Conservation (phyloP, 2,797 vertebrate species). For the Pteropus rufus region DNA sequence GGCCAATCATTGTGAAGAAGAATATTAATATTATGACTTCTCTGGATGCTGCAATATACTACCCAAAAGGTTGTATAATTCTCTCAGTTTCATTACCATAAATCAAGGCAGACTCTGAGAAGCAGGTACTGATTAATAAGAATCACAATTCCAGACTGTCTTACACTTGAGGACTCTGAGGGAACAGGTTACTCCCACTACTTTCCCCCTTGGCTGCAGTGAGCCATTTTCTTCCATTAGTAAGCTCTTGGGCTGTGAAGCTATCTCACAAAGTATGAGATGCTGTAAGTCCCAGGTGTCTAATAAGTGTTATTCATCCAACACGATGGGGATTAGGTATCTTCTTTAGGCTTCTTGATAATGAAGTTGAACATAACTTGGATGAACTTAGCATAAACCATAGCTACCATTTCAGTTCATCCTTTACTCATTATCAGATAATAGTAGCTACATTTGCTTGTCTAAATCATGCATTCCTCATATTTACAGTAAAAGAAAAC, state of each 20-base stretch:
- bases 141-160: neutral
- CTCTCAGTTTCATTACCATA: slow-evolving; percentile 42
- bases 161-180: neutral
- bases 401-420: neutral
- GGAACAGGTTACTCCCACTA: neutral
- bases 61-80: neutral
- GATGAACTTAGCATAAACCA: neutral
- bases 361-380: neutral
- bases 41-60: neutral
- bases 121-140: neutral
- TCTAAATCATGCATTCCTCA: neutral
- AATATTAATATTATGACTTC: neutral
- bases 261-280: slow-evolving; percentile 10
- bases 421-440: neutral
- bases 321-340: neutral
- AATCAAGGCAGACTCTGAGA: neutral
- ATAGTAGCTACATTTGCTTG: neutral
- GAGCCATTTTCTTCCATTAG: neutral
- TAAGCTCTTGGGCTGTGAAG: neutral
- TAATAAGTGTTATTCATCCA: slow-evolving; percentile 2
- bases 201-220: neutral
- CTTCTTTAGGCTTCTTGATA: slow-evolving; percentile 28
- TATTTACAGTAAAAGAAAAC: slow-evolving; percentile 6
- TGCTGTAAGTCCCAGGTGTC: neutral
- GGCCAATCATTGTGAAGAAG: neutral